phyloP scores from a whole-genome alignment of 2,888 invertebrate genomes.

The Spilosoma lubricipeda region DNA sequence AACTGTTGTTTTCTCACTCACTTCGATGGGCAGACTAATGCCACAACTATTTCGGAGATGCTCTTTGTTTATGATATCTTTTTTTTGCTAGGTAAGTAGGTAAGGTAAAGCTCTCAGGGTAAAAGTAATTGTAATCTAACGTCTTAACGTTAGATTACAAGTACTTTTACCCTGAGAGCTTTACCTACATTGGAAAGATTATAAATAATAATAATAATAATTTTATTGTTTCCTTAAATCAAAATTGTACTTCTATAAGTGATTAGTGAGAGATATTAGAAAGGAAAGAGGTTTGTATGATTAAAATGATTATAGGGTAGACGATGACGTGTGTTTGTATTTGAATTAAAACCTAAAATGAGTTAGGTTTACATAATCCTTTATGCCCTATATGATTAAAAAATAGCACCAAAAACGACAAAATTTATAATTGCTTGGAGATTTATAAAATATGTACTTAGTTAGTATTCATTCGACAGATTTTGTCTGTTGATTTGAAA shows the following conservation, averaged over 20 bases:
- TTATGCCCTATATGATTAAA: neutral
- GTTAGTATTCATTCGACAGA: neutral
- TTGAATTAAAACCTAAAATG: neutral
- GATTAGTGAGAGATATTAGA: neutral
- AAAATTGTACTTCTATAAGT: neutral
- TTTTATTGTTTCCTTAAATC: too few species aligned
- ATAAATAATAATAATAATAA: too few species aligned
- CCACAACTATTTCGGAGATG: neutral
- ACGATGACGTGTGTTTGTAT: neutral
- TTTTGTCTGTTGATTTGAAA: neutral
- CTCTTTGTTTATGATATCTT: neutral
- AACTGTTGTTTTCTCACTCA: slow-evolving; percentile 64
- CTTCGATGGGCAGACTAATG: slow-evolving; percentile 32
- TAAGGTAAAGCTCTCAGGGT: too few species aligned
- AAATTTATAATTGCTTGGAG: neutral
- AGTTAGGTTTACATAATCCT: neutral
- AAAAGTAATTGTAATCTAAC: too few species aligned
- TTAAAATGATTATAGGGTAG: neutral
- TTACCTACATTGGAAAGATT: neutral
- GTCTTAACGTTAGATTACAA: too few species aligned
- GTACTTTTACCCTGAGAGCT: neutral
- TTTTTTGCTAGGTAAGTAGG: neutral
- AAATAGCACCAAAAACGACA: neutral
- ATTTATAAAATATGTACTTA: neutral
- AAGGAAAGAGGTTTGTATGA: neutral